These are phyloP conservation scores for Salvelinus sp. DNA, from an alignment of 2,113 vertebrate species.

Conservation along the genomic window DNA sequence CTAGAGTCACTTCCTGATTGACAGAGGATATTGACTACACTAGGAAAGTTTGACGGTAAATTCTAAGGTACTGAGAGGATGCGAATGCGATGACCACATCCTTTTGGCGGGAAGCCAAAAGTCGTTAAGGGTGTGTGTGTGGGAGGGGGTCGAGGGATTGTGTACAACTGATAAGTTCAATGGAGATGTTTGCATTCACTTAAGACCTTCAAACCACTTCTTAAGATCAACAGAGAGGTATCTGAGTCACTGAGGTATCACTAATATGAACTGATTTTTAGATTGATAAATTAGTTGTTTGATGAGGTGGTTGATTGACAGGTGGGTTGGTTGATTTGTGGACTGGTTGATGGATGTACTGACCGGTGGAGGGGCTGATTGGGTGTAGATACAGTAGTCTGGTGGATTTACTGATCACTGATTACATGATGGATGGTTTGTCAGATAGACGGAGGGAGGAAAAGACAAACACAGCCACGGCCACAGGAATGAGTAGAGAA, in stretches of 20 bases:
- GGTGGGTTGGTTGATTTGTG: background rate
- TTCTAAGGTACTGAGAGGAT: background rate
- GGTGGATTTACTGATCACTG: background rate
- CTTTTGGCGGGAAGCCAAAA: slow-evolving; percentile 6
- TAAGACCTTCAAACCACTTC: background rate
- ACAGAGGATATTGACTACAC: background rate
- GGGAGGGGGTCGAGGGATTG: slow-evolving; percentile 5
- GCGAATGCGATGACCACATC: slow-evolving; percentile 17
- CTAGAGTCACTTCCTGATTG: background rate
- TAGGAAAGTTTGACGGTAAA: slow-evolving; percentile 15
- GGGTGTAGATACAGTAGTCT: background rate
- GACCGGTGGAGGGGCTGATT: background rate
- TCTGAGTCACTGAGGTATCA: too few relatives aligned
- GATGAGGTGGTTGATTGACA: slow-evolving; percentile 2
- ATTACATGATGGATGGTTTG: background rate
- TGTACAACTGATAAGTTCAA: background rate
- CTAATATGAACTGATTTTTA: background rate
- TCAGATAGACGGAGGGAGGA: background rate
- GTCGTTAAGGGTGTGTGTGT: slow-evolving; percentile 1
- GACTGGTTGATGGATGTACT: background rate
- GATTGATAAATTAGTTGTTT: background rate
- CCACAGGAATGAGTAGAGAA: background rate
- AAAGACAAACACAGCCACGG: background rate
- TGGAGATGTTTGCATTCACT: background rate
- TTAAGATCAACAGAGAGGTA: background rate